phyloP scores from a whole-genome alignment of 2,113 vertebrate genomes.

The Erythrocercus mccallii region DNA sequence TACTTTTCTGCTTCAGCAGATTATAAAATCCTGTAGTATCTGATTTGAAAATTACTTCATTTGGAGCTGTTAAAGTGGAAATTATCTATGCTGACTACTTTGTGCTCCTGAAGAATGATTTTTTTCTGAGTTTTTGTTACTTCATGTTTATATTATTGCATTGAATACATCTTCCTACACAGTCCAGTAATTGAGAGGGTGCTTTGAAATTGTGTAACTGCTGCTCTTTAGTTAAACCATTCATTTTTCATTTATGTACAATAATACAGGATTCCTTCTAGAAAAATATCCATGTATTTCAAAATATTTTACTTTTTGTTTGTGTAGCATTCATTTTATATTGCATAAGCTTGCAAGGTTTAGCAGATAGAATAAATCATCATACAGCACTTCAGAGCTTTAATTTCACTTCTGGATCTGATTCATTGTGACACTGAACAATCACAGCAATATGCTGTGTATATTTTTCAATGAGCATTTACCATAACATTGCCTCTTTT shows the following conservation, averaged over 20 bases:
- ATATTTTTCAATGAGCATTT: not conserved
- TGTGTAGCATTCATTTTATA: not conserved
- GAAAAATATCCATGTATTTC: fast-evolving
- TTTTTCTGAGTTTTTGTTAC: not conserved
- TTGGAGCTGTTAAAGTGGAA: not conserved
- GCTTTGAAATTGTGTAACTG: not conserved
- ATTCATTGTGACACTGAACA: not conserved
- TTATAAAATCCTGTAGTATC: constrained; percentile 1
- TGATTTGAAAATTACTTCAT: not conserved
- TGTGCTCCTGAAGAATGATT: not conserved
- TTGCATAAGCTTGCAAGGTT: not conserved
- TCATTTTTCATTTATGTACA: not conserved
- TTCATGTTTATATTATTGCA: not conserved
- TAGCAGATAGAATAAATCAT: not conserved
- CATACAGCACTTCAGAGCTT: not conserved
- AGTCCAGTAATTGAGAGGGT: not conserved
- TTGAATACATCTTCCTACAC: not conserved
- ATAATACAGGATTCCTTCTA: not conserved
- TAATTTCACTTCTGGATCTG: not conserved
- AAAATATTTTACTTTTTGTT: not conserved
- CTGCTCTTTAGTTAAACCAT: not conserved
- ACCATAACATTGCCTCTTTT: not conserved
- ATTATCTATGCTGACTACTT: not conserved
- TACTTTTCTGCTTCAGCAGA: constrained; percentile 19
- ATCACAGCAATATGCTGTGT: not conserved